Base-by-base conservation (phyloP, 2,888 invertebrate genomes). In the Harpalus rufipes region DNA sequence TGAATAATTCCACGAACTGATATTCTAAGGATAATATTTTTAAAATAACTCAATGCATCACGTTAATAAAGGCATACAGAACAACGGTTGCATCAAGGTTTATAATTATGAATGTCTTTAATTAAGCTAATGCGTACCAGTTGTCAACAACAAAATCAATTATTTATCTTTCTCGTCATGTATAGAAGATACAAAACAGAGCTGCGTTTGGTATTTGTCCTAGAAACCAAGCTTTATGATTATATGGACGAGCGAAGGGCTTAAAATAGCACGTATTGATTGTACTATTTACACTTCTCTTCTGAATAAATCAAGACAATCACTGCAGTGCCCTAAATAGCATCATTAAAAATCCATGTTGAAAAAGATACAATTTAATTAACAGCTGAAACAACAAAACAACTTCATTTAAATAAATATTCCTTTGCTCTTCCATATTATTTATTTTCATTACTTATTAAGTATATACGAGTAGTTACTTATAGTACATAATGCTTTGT, bases 231-330 rank as follows among this genome's bases (percentile, higher is more conserved):
- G 68, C 44, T 74, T 74, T 44, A 51, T 41, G 12, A 18, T 74
- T 74, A 44, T 74, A 74, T 44, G 41, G 44, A 74, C 7, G 44
- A 44, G 44, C 72, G n/a, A 41, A 68, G 68, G 39, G 44, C 72
- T 74, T 74, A 74, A 74, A 74, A 74, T 74, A 74, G 72, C 72
- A 44, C 72, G 41, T 74, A 74, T 74, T 16, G 72, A 74, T 74
- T 74, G 44, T 74, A 74, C 72, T 25, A 44, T 72, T 72, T 72
- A 72, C 72, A 72, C 44, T 72, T 72, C 72, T 39, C 63, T 63
- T 63, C 41, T 16, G 72, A n/a, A 68, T 68, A 68, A 74, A 18
- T 74, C 41, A 74, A 44, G 12, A 51, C 10, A 10, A 21, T 7
- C 16, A n/a, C 39, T 44, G n/a, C 18, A 16, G 41, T 41, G 7